Evolutionary conservation across 2,888 invertebrate genomes (phyloP).

Genomic region (Cinara cedri): DNA sequence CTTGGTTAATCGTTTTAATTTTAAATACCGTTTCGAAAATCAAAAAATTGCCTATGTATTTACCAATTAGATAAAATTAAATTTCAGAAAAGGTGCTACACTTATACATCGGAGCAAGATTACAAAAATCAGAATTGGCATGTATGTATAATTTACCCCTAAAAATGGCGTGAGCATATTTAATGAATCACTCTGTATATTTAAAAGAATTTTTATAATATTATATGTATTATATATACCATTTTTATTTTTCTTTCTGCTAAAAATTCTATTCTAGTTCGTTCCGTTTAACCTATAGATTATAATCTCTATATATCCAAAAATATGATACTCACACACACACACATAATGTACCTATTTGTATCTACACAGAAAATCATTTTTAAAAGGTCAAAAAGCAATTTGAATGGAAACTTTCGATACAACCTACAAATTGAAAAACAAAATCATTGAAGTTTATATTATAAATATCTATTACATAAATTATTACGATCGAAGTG

Average conservation of each 20-base stretch:
- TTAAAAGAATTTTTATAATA: neutral
- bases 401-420: constrained; percentile 23
- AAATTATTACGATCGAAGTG: neutral
- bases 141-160: no score
- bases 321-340: no score
- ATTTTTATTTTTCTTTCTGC: neutral
- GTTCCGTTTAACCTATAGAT: neutral
- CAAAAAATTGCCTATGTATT: no score
- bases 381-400: constrained; percentile 26
- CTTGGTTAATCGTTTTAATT: no score
- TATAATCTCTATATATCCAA: neutral
- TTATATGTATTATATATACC: neutral
- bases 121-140: no score
- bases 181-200: no score
- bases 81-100: no score
- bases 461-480: constrained; percentile 16
- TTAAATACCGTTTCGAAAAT: no score
- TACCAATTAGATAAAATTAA: no score
- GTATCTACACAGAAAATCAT: constrained; percentile 11
- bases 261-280: neutral
- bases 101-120: no score
- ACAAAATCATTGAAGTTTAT: constrained; percentile 25
- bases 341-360: no score
- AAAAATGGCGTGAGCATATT: no score
- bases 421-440: neutral